These are phyloP conservation scores for Mus pahari DNA, from an alignment of 2,113 vertebrate genomes.

Conservation along the genomic window DNA sequence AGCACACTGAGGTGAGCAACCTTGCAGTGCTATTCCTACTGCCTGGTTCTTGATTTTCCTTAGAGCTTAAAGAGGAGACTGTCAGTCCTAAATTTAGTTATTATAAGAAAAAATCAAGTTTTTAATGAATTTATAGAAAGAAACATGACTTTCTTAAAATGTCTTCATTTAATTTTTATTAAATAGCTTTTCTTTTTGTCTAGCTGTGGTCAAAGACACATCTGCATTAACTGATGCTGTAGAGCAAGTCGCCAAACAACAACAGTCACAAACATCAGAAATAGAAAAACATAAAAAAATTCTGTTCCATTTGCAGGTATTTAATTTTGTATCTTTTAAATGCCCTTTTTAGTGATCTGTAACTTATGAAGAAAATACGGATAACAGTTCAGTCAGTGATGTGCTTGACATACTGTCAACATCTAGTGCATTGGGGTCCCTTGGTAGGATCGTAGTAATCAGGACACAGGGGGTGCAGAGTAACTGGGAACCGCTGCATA, in stretches of 20 bases:
- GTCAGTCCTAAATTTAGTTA: slow-evolving; percentile 46
- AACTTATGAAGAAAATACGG: neutral
- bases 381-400: neutral
- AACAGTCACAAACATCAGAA: slow-evolving; percentile 85
- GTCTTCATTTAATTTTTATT: neutral
- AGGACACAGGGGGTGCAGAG: too few relatives aligned
- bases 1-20: neutral
- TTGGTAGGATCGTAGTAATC: too few relatives aligned
- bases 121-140: slow-evolving; percentile 26
- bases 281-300: slow-evolving; percentile 82
- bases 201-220: slow-evolving; percentile 74
- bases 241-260: slow-evolving; percentile 84
- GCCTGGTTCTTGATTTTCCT: slow-evolving; percentile 7
- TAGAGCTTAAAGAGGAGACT: slow-evolving; percentile 41
- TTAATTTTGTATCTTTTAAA: slow-evolving; percentile 54
- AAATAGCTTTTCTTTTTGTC: slow-evolving; percentile 42
- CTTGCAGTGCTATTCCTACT: neutral
- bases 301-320: slow-evolving; percentile 86
- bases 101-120: slow-evolving; percentile 10
- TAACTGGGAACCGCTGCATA: too few relatives aligned
- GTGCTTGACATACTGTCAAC: neutral
- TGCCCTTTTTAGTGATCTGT: slow-evolving; percentile 24
- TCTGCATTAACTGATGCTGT: slow-evolving; percentile 81
- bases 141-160: slow-evolving; percentile 41
- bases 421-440: too few relatives aligned